phyloP scores from a whole-genome alignment of 2,888 invertebrate species.

The Cataglyphis altisquamis region DNA sequence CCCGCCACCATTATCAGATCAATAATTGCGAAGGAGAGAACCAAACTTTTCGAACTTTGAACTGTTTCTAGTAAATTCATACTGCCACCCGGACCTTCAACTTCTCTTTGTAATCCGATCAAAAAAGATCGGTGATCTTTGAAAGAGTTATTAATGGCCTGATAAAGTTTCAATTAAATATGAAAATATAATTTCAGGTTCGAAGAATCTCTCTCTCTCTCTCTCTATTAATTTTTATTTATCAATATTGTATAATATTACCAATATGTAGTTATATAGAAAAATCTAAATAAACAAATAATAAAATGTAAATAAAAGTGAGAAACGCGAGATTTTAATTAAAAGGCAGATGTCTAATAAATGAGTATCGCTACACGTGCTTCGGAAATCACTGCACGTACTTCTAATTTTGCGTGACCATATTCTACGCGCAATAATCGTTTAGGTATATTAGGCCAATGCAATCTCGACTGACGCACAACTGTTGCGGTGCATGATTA shows the following conservation, averaged over 20 bases:
- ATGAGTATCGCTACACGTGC: background rate
- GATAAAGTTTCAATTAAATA: background rate
- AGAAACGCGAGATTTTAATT: background rate
- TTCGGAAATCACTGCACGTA: background rate
- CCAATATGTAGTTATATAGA: too few relatives aligned
- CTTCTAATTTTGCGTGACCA: constrained; percentile 22
- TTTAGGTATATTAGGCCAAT: constrained; percentile 35
- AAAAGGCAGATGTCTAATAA: background rate
- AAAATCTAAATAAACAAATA: background rate
- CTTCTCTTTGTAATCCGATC: constrained; percentile 71
- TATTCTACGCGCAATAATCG: constrained; percentile 20
- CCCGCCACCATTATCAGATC: constrained; percentile 68
- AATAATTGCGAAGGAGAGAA: constrained; percentile 66
- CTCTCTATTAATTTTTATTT: background rate
- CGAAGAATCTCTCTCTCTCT: background rate
- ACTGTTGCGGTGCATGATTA: constrained; percentile 55
- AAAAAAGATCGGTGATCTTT: constrained; percentile 36
- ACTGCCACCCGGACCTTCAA: constrained; percentile 65
- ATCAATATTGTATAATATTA: background rate
- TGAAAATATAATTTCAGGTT: constrained; percentile 1
- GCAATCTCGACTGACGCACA: constrained; percentile 50
- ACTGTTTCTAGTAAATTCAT: constrained; percentile 57
- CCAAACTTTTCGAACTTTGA: constrained; percentile 66
- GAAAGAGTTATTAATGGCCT: background rate
- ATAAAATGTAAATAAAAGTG: background rate